Conservation (phyloP, 2,113 vertebrate species). For the Lagenorhynchus albirostris region DNA sequence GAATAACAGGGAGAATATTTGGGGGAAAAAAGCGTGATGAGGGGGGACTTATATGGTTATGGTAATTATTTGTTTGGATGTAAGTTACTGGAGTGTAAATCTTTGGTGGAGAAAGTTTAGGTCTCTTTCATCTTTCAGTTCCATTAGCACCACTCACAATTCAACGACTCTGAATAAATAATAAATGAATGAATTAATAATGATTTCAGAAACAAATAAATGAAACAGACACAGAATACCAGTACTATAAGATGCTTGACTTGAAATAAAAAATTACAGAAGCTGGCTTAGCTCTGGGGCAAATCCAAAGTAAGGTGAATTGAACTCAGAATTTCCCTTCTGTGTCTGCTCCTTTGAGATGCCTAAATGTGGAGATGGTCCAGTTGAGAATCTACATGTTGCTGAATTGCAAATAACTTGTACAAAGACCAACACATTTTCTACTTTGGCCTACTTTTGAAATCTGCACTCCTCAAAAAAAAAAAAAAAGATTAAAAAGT, state of each 20-base stretch:
- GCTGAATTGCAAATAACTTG: constrained; percentile 12
- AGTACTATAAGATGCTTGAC: not conserved
- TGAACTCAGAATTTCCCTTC: not conserved
- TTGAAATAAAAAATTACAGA: not conserved
- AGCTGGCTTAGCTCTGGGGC: not conserved
- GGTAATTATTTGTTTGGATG: not conserved
- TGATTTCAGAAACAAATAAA: not conserved
- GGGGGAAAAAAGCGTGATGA: not conserved
- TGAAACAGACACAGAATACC: not conserved
- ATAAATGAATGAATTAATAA: not conserved
- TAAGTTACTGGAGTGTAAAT: not conserved
- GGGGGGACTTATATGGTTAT: not conserved
- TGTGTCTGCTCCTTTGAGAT: not conserved
- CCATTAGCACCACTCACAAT: not conserved
- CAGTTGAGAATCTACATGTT: not conserved
- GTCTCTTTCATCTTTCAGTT: not conserved
- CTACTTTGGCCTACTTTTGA: constrained; percentile 33
- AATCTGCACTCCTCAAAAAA: not conserved
- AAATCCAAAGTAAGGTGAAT: not conserved
- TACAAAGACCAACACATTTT: constrained; percentile 23
- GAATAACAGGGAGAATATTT: not conserved
- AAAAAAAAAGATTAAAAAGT: not conserved
- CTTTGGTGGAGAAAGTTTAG: not conserved
- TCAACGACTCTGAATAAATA: not conserved
- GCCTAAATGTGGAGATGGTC: not conserved